A percentile compares a stretch with the other conserved stretches of the same genome.
Evolutionary conservation across 2,797 vertebrate genomes (phyloP).

Genomic region (Trachurus trachurus): DNA sequence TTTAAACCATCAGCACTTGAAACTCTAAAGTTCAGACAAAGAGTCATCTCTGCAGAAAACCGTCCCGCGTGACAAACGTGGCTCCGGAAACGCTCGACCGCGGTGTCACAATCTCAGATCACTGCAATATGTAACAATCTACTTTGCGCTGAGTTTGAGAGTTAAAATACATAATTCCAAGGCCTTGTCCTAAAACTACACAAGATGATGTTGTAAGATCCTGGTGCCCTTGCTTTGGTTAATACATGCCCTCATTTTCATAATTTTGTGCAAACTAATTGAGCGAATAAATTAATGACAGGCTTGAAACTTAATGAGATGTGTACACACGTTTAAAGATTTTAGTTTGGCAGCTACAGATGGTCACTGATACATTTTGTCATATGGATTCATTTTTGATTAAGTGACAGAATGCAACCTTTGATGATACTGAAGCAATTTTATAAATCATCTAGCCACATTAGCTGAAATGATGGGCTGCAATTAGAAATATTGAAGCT

Average conservation of each 20-base stretch:
- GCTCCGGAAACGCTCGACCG: neutral
- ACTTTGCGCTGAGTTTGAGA: conserved; percentile 13
- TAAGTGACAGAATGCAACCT: neutral
- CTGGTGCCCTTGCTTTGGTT: conserved; percentile 20
- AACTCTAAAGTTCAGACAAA: neutral
- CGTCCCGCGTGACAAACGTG: neutral
- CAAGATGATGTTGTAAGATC: conserved; percentile 10
- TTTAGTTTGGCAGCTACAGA: conserved; percentile 23
- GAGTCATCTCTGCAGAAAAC: neutral
- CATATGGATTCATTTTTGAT: neutral
- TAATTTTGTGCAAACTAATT: conserved; percentile 49
- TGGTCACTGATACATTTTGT: neutral
- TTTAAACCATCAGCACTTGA: neutral
- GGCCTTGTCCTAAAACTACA: conserved; percentile 8
- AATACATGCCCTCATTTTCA: conserved; percentile 46
- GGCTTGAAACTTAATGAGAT: conserved; percentile 34
- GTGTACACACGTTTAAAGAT: conserved; percentile 23
- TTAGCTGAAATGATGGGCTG: neutral
- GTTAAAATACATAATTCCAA: conserved; percentile 40
- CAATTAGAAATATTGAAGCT: neutral
- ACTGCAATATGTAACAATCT: conserved; percentile 28
- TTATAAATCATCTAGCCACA: neutral
- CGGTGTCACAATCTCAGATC: conserved; percentile 5
- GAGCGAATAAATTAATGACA: conserved; percentile 32
- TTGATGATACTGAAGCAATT: neutral